These are phyloP conservation scores for Polyploca ridens DNA, from an alignment of 2,888 invertebrate genomes.

Conservation along the genomic window DNA sequence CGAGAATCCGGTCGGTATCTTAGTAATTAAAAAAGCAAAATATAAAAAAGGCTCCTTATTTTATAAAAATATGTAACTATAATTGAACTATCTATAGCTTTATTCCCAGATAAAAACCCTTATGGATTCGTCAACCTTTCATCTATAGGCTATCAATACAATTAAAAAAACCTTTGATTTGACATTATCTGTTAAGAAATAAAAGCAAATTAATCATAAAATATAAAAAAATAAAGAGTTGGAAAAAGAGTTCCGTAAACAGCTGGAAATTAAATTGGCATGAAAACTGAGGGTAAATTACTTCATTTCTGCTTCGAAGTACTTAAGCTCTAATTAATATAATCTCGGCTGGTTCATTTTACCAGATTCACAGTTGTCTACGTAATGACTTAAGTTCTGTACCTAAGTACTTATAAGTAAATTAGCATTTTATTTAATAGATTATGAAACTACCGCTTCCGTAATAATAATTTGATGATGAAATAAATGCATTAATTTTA, in stretches of 20 bases:
- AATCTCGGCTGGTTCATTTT: slow-evolving; percentile 6
- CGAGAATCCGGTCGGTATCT: no score
- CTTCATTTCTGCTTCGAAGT: slow-evolving; percentile 4
- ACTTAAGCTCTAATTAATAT: slow-evolving; percentile 7
- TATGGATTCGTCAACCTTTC: no score
- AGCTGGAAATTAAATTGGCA: background rate
- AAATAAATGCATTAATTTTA: background rate
- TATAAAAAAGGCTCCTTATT: no score
- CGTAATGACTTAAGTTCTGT: slow-evolving; percentile 1
- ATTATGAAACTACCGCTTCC: background rate
- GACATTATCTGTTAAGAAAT: background rate
- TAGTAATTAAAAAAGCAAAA: no score
- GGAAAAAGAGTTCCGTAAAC: background rate
- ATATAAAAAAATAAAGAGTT: background rate
- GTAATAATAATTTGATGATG: background rate
- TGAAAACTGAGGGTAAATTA: background rate
- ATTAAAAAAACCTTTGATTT: no score
- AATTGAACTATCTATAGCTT: no score
- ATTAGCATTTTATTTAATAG: background rate
- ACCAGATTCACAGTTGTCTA: slow-evolving; percentile 6
- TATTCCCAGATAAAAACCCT: no score
- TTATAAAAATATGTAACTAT: no score
- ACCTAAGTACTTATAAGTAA: background rate
- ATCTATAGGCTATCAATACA: no score
- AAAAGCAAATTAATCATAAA: background rate